Evolutionary conservation across 2,888 invertebrate genomes (phyloP).

Genomic region (Phalera bucephala): DNA sequence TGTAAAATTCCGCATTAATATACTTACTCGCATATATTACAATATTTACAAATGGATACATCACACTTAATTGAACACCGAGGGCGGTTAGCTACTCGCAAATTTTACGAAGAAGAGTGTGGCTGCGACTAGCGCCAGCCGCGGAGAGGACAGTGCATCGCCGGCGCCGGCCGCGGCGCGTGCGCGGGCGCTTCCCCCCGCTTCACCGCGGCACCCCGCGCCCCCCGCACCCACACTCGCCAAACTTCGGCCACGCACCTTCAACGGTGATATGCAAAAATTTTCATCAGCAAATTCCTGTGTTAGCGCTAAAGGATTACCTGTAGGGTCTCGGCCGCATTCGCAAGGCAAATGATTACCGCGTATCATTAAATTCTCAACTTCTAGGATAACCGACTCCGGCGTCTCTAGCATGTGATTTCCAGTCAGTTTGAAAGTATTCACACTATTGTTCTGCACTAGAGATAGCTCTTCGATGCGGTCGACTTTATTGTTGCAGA

Average conservation of each 20-base stretch:
- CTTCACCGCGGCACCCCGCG: conserved; percentile 67
- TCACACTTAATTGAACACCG: conserved; percentile 67
- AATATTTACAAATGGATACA: conserved; percentile 77
- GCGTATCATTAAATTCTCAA: conserved; percentile 87
- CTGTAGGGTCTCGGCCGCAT: conserved; percentile 91
- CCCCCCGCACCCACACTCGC: conserved; percentile 71
- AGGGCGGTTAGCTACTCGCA: conserved; percentile 65
- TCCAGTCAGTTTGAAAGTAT: conserved; percentile 88
- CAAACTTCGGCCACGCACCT: conserved; percentile 91
- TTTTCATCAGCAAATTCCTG: conserved; percentile 88
- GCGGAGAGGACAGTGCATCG: conserved; percentile 40
- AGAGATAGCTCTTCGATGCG: conserved; percentile 89
- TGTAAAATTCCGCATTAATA: conserved; percentile 77
- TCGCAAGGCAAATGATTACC: conserved; percentile 94
- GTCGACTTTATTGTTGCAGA: conserved; percentile 93
- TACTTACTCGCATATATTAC: conserved; percentile 71
- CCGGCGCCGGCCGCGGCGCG: conserved; percentile 54
- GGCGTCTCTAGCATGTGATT: conserved; percentile 93
- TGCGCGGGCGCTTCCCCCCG: conserved; percentile 62
- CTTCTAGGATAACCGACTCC: conserved; percentile 87
- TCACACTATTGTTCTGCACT: conserved; percentile 87
- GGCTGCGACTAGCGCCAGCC: conserved; percentile 51
- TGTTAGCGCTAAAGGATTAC: conserved; percentile 88
- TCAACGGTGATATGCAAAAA: conserved; percentile 93
- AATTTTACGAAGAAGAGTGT: conserved; percentile 52